A percentile compares a stretch with the other conserved stretches of the same genome.
Conservation (phyloP, 2,113 vertebrate genomes). For the Ictidomys tridecemlineatus region DNA sequence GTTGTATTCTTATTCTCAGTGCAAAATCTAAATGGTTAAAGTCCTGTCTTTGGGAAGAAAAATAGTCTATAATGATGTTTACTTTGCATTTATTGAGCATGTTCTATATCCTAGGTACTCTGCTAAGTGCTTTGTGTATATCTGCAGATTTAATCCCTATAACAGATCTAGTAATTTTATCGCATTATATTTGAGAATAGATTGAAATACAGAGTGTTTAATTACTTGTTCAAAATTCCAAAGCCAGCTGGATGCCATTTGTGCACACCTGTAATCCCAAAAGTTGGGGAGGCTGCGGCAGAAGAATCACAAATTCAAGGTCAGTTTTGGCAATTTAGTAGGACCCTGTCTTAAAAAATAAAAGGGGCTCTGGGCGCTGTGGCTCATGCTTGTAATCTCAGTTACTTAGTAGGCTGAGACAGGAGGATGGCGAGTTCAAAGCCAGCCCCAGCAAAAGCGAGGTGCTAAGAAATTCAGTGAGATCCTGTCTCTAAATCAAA, state of each 20-base stretch:
- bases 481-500: too few relatives aligned
- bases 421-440: too few relatives aligned
- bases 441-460: too few relatives aligned
- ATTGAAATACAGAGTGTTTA: neutral
- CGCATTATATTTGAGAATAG: neutral
- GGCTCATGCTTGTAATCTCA: too few relatives aligned
- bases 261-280: too few relatives aligned
- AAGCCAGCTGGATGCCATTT: neutral
- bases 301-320: too few relatives aligned
- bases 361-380: too few relatives aligned
- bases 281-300: too few relatives aligned
- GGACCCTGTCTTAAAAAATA: too few relatives aligned
- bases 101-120: neutral
- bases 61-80: neutral
- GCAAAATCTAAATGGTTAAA: neutral
- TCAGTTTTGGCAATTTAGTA: too few relatives aligned
- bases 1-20: neutral
- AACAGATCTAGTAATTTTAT: neutral
- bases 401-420: too few relatives aligned
- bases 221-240: neutral
- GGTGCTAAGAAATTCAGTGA: too few relatives aligned
- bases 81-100: neutral
- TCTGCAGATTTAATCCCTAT: slow-evolving; percentile 11
- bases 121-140: neutral
- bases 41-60: neutral